Base-by-base conservation (phyloP, 2,113 vertebrate species). In the Leucosticte australis region DNA sequence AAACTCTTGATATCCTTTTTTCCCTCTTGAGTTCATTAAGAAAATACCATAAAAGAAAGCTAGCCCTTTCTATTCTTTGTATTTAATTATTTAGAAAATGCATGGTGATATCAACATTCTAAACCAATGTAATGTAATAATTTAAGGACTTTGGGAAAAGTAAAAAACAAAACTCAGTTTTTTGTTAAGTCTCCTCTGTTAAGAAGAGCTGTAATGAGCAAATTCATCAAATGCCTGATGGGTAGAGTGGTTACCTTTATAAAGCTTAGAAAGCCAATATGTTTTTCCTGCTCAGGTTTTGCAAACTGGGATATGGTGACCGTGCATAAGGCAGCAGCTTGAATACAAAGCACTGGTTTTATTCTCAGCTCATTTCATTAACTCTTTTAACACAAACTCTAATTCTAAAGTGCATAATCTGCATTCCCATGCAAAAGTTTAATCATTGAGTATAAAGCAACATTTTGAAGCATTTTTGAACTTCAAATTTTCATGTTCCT, bases 1-100 rank as follows among this genome's bases (percentile, higher is more conserved):
- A 97, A 98, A 97, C 82, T 96, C 93, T 80, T 95, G 94, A 97
- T 96, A 85, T 94, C 91, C 90, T 86, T 90, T 94, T 90, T 44
- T 67, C 77, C 64, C 59, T 90, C 91, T 96, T 96, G 93, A 94
- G 77, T 91, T 94, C 79, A 81, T 93, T 94, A 95, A 77, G 19
- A 94, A 89, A 88, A 91, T 94, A 81, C 80, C 82, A 81, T 96
- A 76, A 97, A 95, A 76, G 56, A 89, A 95, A 89, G 70, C 62
- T 91, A 79, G 37, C 52, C 42, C 35, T 76, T 79, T 71, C 69
- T 93, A 87, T 90, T 89, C 56, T 80, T 89, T 31, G 6, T 65
- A 11, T 88, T 86, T 77, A 75, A 91, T 79, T 91, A 83, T 96
- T 96, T 94, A 88, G 93, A 74, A 85, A 91, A 70, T 74, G 10